Evolutionary conservation across 37 sponge, comb jelly and placozoan species (phyloP), one percentile per base, ranked within the genome.

Genomic region (Cliona cf. orientalis): DNA sequence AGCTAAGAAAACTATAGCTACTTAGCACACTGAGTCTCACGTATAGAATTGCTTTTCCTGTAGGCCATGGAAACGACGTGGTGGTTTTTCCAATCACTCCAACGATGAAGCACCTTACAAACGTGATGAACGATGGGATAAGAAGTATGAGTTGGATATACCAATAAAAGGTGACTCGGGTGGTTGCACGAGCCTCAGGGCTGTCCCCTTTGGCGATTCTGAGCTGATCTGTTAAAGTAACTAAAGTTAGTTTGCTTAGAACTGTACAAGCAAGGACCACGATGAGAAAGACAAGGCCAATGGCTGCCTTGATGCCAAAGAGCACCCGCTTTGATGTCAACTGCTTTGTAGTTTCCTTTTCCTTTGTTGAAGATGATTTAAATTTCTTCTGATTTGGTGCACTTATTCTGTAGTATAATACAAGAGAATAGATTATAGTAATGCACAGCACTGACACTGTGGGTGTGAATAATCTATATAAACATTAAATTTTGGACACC

Each of bases 21-120:
- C n/a, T n/a, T n/a, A n/a, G n/a, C n/a, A n/a, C n/a, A n/a, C n/a
- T n/a, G n/a, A n/a, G n/a, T n/a, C n/a, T n/a, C n/a, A n/a, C n/a
- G n/a, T n/a, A n/a, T n/a, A 86, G 12, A 22, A 87, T 14, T 2
- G 95, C 85, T 5, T 28, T 69, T 22, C 3, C 22, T 31, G 37
- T 71, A 4, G 96, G 96, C 96, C 96, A 95, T 12, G 96, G 96
- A 45, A 71, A 90, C 31, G 71, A 58, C 28, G 63, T 82, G 17
- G 36, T 58, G 26, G 78, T 84, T 63, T 95, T 95, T 17, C 86
- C 84, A 28, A 90, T 33, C 1, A 91, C 73, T 42, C 96, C 96
- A 35, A 71, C 45, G 23, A 91, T 66, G 39, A 89, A 43, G 39
- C 79, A 79, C 5, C 92, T 81, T 25, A 82, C 59, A 62, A 88